Evolutionary conservation across 2,888 invertebrate genomes (phyloP).

Genomic region (Ectemnius cavifrons): DNA sequence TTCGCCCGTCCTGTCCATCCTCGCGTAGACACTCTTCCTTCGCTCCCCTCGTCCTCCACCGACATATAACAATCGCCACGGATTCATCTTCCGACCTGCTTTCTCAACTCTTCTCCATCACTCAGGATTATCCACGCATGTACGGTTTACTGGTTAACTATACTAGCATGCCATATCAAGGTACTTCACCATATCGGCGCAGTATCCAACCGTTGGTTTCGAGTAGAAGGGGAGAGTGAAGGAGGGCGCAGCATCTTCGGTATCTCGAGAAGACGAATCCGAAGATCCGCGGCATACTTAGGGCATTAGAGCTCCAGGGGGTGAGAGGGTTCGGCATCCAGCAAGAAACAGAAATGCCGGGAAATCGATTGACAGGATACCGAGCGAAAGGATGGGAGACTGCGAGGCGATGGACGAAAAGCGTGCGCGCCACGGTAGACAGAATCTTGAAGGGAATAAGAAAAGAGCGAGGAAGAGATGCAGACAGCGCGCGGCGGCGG

Average conservation of each 20-base stretch:
- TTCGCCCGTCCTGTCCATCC: conserved; percentile 21
- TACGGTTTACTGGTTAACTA: no score
- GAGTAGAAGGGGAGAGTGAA: no score
- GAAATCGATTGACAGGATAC: conserved; percentile 32
- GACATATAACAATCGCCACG: conserved; percentile 15
- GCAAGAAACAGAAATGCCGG: conserved; percentile 56
- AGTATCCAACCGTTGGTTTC: no score
- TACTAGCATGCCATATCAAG: no score
- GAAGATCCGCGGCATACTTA: conserved; percentile 62
- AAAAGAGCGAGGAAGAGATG: conserved; percentile 48
- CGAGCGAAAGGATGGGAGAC: conserved; percentile 30
- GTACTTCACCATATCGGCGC: no score
- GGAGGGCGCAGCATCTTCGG: no score
- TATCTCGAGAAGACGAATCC: conserved; percentile 41
- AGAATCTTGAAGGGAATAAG: conserved; percentile 44
- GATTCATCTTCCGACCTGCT: not conserved
- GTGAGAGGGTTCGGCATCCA: conserved; percentile 61
- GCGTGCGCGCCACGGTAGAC: conserved; percentile 30
- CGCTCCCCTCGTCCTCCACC: conserved; percentile 12
- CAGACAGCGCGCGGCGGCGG: conserved; percentile 34
- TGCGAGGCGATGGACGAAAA: conserved; percentile 56
- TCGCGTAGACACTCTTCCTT: conserved; percentile 18
- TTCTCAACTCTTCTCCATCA: conserved; percentile 3
- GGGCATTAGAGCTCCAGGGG: conserved; percentile 65
- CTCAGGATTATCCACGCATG: not conserved